These are phyloP conservation scores for Cryptomyrus ogoouensis DNA, from an alignment of 2,113 vertebrate genomes.

Conservation along the genomic window DNA sequence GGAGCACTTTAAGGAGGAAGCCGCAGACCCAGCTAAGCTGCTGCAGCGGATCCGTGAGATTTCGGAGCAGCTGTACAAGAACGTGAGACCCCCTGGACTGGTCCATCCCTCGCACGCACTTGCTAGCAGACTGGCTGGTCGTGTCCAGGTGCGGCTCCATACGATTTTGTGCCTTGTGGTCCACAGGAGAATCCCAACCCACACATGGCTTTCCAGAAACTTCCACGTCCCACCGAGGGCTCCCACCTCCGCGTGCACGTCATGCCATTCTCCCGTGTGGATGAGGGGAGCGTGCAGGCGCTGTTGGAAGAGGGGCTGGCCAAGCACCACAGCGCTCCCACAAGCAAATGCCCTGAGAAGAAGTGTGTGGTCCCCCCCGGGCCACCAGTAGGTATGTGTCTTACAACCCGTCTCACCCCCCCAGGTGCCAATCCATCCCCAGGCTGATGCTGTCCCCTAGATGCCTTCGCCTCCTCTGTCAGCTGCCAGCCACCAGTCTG, in stretches of 20 bases:
- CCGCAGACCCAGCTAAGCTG: slow-evolving; percentile 70
- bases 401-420: not conserved
- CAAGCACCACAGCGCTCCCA: slow-evolving; percentile 63
- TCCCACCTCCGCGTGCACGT: slow-evolving; percentile 93
- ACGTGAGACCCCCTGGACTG: slow-evolving; percentile 62
- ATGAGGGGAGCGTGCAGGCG: slow-evolving; percentile 75
- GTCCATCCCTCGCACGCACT: not conserved
- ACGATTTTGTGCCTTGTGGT: not conserved
- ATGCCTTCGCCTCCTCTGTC: not conserved
- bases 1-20: slow-evolving; percentile 84
- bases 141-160: not conserved
- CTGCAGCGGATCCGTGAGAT: slow-evolving; percentile 86
- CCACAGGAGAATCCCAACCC: slow-evolving; percentile 92
- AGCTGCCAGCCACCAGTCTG: not conserved
- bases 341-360: slow-evolving; percentile 66
- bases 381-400: slow-evolving; percentile 81
- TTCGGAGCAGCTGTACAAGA: slow-evolving; percentile 89
- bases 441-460: not conserved
- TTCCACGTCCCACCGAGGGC: slow-evolving; percentile 89
- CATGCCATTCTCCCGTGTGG: slow-evolving; percentile 81
- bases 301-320: slow-evolving; percentile 71
- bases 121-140: not conserved
- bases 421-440: not conserved
- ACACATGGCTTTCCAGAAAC: slow-evolving; percentile 97
- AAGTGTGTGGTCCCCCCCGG: slow-evolving; percentile 94